Conservation (phyloP, 2,113 vertebrate species). For the Alectura lathami region DNA sequence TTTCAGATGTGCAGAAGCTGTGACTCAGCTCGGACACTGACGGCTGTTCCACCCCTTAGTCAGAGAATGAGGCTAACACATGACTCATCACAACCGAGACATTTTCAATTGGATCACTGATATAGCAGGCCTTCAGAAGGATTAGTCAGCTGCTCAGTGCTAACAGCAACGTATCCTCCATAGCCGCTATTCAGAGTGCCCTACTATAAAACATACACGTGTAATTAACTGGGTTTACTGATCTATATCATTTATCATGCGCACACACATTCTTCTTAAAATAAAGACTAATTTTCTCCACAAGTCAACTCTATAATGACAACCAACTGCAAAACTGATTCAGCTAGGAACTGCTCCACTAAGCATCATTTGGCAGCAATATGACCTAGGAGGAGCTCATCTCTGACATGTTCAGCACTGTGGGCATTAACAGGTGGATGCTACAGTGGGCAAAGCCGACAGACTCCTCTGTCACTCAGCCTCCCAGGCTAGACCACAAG, state of each 20-base stretch:
- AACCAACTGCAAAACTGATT: neutral
- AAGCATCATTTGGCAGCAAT: neutral
- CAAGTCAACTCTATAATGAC: neutral
- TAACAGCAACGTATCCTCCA: neutral
- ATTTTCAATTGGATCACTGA: slow-evolving; percentile 54
- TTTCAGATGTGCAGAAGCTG: slow-evolving; percentile 33
- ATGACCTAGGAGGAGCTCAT: neutral
- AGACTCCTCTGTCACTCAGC: neutral
- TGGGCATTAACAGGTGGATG: fast-evolving
- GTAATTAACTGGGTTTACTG: neutral
- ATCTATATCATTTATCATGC: neutral
- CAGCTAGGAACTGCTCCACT: neutral
- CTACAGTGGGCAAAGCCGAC: neutral
- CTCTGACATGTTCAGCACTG: neutral
- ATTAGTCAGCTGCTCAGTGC: slow-evolving; percentile 3
- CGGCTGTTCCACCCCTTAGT: slow-evolving; percentile 58
- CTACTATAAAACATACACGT: neutral
- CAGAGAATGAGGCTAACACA: slow-evolving; percentile 55
- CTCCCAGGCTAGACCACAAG: neutral
- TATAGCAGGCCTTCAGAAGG: slow-evolving; percentile 50
- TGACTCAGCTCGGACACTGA: slow-evolving; percentile 60
- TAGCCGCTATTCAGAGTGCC: neutral
- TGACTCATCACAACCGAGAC: slow-evolving; percentile 68
- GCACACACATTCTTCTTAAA: neutral
- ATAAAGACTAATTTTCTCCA: neutral